Percentiles rank a stretch among this genome's conserved stretches.
phyloP scores from a whole-genome alignment of 2,113 vertebrate genomes.

The Melanerpes formicivorus region DNA sequence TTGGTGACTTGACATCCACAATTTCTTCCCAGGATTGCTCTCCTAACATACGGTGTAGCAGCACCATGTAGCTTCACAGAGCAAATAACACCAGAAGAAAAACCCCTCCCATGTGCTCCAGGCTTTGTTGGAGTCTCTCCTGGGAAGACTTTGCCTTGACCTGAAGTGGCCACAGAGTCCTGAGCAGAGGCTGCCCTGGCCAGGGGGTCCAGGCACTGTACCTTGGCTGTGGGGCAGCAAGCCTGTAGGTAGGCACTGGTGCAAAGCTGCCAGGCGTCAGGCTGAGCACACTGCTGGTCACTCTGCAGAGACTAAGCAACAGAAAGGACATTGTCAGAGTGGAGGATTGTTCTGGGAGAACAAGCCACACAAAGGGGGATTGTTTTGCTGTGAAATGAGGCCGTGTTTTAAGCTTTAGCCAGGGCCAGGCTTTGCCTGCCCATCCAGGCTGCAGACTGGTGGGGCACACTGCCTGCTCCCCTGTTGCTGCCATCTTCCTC shows the following conservation, averaged over 20 bases:
- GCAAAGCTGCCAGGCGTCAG: background rate
- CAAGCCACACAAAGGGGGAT: constrained; percentile 54
- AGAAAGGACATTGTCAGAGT: constrained; percentile 62
- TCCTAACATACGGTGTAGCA: accelerated
- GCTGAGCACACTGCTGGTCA: background rate
- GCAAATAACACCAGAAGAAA: background rate
- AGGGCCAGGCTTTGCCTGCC: constrained; percentile 27
- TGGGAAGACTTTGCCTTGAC: background rate
- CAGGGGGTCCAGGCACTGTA: background rate
- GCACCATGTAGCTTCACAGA: background rate
- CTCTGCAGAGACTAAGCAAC: constrained; percentile 33
- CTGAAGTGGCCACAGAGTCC: background rate
- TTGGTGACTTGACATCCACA: background rate
- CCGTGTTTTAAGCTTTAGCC: constrained; percentile 20
- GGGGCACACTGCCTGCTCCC: background rate
- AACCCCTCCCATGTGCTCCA: background rate
- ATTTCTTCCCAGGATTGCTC: background rate
- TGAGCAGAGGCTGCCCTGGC: background rate
- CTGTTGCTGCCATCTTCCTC: background rate
- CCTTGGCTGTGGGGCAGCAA: accelerated
- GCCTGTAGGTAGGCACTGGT: background rate
- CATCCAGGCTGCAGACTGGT: background rate
- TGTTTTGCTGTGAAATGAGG: constrained; percentile 51
- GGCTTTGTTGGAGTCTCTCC: background rate
- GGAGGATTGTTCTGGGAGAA: constrained; percentile 63